Base-by-base conservation (phyloP, 2,113 vertebrate species). In the Pygoscelis adeliae region DNA sequence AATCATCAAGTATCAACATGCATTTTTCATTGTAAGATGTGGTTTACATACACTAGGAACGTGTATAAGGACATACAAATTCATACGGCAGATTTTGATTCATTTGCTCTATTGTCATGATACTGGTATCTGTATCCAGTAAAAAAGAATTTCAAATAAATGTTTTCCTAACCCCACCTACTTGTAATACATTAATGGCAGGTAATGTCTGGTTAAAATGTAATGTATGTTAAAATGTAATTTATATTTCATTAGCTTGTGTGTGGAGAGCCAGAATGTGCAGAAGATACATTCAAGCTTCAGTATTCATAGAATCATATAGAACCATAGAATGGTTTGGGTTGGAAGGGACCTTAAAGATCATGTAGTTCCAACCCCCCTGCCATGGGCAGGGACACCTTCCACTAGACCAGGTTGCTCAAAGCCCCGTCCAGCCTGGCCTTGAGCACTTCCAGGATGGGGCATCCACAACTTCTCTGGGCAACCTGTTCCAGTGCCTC, bases 1-100 rank as follows among this genome's bases (percentile, higher is more conserved):
- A 87, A 73, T 70, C 46, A 67, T 96, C 82, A 94, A 96, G 81
- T 93, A 89, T 89, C 40, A 88, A 59, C 93, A 90, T 83, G 87
- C 82, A 69, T 84, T 92, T 92, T 93, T 96, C 50, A 61, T 70
- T 34, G 9, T 83, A 91, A 83, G 36, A 62, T 5, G 1, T 36
- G 47, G 26, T 91, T 67, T 56, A 46, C 50, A 59, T 88, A 89
- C n/a, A 40, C 69, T 90, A 62, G 87, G 23, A 58, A 90, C 0
- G 0, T 65, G 12, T 93, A 94, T 34, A 42, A 59, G 89, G 30
- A 72, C 56, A 50, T 81, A 94, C 17, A 78, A 65, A 53, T 72
- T 92, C 27, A 29, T 46, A 72, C 66, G 19, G 10, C 50, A 90
- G 30, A 58, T 82, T 84, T 85, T 63, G 6, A 44, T 69, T 74